These are phyloP conservation scores for Microcebus jonahi DNA, from an alignment of 2,113 vertebrate genomes.

Conservation along the genomic window DNA sequence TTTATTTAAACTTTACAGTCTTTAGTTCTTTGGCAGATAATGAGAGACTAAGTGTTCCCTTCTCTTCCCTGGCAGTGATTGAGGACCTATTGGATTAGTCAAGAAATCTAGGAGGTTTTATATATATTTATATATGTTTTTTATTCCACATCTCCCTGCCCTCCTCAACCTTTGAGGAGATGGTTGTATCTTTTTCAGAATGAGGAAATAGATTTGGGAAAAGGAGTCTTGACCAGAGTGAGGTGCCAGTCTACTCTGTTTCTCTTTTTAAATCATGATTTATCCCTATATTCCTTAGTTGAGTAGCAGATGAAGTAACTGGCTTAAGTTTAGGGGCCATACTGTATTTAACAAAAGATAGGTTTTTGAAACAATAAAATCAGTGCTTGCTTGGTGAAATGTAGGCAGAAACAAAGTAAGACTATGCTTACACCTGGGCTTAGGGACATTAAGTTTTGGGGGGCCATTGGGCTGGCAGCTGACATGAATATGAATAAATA, in stretches of 20 bases:
- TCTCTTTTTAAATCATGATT: not conserved
- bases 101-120: not conserved
- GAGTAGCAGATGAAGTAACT: conserved; percentile 19
- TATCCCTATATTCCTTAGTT: not conserved
- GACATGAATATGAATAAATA: not conserved
- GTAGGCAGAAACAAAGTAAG: not conserved
- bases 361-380: not conserved
- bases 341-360: conserved; percentile 24
- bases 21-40: conserved; percentile 43
- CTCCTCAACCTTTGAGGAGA: not conserved
- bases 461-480: not conserved
- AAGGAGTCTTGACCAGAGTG: not conserved
- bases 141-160: not conserved
- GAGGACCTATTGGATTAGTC: not conserved
- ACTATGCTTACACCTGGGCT: not conserved
- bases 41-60: not conserved
- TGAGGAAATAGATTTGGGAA: conserved; percentile 36
- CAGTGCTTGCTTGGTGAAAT: not conserved
- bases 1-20: conserved; percentile 6
- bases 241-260: not conserved
- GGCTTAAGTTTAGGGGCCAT: not conserved
- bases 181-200: conserved; percentile 40
- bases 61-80: not conserved
- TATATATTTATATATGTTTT: not conserved
- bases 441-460: not conserved